Evolutionary conservation across 1,140 invertebrate genomes (phyloP).

Genomic region (Streblospio benedicti): DNA sequence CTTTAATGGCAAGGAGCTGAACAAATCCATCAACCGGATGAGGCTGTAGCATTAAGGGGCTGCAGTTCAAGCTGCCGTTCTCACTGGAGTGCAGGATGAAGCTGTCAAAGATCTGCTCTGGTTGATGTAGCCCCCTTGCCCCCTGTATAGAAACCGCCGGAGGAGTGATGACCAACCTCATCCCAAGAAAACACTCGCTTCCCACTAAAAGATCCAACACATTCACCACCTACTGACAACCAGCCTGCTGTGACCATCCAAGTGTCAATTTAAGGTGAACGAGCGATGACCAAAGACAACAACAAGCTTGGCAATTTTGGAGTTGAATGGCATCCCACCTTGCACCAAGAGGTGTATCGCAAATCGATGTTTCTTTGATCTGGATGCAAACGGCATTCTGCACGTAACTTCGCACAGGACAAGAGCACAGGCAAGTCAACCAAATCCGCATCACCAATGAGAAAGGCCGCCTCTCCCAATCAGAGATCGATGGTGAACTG

Average conservation of each 20-base stretch:
- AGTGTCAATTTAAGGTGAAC: slow-evolving; percentile 56
- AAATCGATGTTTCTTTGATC: slow-evolving; percentile 58
- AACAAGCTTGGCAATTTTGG: slow-evolving; percentile 87
- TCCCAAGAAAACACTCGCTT: slow-evolving; percentile 91
- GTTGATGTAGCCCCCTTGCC: slow-evolving; percentile 42
- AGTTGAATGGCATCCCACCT: slow-evolving; percentile 83
- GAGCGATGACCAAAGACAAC: slow-evolving; percentile 57
- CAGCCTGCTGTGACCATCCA: slow-evolving; percentile 66
- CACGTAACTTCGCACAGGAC: slow-evolving; percentile 49
- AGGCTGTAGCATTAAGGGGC: slow-evolving; percentile 56
- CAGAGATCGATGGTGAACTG: slow-evolving; percentile 8
- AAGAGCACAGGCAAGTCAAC: slow-evolving; percentile 84
- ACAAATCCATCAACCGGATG: slow-evolving; percentile 38
- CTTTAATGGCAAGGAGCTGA: slow-evolving; percentile 45
- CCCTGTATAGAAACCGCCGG: slow-evolving; percentile 67
- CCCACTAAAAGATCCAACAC: slow-evolving; percentile 91
- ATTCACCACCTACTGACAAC: slow-evolving; percentile 94
- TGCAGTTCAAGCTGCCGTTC: slow-evolving; percentile 49
- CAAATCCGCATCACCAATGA: slow-evolving; percentile 98
- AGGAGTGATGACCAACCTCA: slow-evolving; percentile 89
- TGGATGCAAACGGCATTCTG: slow-evolving; percentile 59
- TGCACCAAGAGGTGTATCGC: slow-evolving; percentile 85
- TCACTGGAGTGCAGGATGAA: slow-evolving; percentile 35
- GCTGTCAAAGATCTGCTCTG: slow-evolving; percentile 37
- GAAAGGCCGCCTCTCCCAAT: slow-evolving; percentile 69